phyloP scores from a whole-genome alignment of 2,113 vertebrate genomes.

The Beaufortia kweichowensis region DNA sequence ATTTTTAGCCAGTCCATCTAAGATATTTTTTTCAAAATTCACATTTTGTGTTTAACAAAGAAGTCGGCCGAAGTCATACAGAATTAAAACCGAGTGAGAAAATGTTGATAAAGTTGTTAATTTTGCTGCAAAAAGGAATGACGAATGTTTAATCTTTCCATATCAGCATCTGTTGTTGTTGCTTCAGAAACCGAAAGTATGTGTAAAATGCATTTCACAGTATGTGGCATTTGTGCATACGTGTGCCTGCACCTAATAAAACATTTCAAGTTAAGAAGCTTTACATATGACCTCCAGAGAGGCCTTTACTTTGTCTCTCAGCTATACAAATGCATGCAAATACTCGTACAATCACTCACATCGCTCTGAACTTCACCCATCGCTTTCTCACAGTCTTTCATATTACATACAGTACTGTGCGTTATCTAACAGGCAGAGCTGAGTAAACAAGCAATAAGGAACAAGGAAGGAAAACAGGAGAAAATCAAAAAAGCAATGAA shows the following conservation, averaged over 20 bases:
- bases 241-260: slow-evolving; percentile 3
- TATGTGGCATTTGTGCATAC: neutral
- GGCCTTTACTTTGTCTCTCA: slow-evolving; percentile 30
- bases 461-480: neutral
- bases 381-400: neutral
- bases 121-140: too few species aligned
- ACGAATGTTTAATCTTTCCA: too few species aligned
- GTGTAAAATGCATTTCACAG: neutral
- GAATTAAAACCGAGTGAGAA: too few species aligned
- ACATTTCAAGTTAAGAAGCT: slow-evolving; percentile 19
- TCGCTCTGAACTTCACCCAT: slow-evolving; percentile 25
- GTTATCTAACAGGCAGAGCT: neutral
- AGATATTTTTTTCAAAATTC: too few species aligned
- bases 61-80: too few species aligned
- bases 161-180: neutral
- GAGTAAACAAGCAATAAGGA: slow-evolving; percentile 26
- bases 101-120: too few species aligned
- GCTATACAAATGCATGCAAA: slow-evolving; percentile 48
- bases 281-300: slow-evolving; percentile 40
- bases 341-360: slow-evolving; percentile 21
- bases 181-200: neutral
- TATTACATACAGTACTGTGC: slow-evolving; percentile 4
- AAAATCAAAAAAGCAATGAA: slow-evolving; percentile 46
- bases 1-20: too few species aligned
- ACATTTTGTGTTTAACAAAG: too few species aligned